Conservation (phyloP, 2,113 vertebrate species). For the Pavo muticus region DNA sequence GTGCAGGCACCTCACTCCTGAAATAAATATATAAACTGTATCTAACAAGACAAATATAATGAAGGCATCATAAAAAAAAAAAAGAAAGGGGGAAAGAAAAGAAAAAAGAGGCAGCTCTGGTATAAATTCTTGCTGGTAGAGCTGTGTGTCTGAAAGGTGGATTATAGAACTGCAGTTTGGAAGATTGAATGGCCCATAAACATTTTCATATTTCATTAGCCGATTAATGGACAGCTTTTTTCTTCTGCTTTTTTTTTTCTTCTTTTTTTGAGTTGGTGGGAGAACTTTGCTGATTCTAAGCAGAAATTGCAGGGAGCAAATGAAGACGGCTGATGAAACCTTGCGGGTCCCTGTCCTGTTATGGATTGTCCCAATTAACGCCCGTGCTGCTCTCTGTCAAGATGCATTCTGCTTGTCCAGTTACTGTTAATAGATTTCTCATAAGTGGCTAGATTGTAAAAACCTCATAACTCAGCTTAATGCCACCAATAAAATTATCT, state of each 20-base stretch:
- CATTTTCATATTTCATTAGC: conserved; percentile 88
- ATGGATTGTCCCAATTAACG: conserved; percentile 83
- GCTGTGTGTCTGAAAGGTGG: conserved; percentile 81
- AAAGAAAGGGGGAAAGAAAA: no score
- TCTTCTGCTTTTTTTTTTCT: conserved; percentile 13
- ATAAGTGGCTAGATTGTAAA: conserved; percentile 86
- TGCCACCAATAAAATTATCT: conserved; percentile 84
- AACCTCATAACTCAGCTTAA: conserved; percentile 86
- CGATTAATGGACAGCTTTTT: conserved; percentile 80
- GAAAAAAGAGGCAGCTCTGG: conserved; percentile 39
- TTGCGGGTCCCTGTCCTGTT: conserved; percentile 76
- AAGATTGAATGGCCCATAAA: conserved; percentile 86
- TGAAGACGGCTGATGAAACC: conserved; percentile 74
- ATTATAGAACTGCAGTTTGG: conserved; percentile 82
- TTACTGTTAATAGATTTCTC: conserved; percentile 86
- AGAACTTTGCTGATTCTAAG: conserved; percentile 82
- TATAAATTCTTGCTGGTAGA: conserved; percentile 80
- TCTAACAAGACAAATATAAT: conserved; percentile 72
- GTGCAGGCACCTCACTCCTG: not conserved
- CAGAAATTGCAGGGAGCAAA: conserved; percentile 78
- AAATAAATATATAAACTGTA: conserved; percentile 69
- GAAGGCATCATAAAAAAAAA: conserved; percentile 33
- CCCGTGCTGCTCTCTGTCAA: conserved; percentile 68
- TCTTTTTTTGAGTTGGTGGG: not conserved
- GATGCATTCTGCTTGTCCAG: conserved; percentile 81